A percentile compares a stretch with the other conserved stretches of the same genome.
Conservation (phyloP, 2,888 invertebrate species). For the Macaria notata region DNA sequence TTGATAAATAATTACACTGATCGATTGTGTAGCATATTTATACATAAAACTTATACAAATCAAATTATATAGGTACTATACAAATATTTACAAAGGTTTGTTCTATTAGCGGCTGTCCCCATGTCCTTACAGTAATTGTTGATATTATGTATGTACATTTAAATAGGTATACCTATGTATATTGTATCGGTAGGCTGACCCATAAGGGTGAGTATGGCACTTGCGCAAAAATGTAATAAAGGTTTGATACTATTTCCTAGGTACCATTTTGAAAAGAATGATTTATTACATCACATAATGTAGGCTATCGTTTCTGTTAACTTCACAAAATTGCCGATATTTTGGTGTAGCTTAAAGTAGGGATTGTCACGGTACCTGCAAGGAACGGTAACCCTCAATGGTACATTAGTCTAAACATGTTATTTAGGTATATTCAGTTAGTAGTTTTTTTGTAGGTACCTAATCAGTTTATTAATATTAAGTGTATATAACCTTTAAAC, state of each 20-base stretch:
- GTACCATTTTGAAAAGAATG: too few species aligned
- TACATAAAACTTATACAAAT: background rate
- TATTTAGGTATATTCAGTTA: too few species aligned
- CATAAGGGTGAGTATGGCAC: slow-evolving; percentile 71
- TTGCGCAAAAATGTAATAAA: slow-evolving; percentile 61
- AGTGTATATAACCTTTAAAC: too few species aligned
- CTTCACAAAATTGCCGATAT: too few species aligned
- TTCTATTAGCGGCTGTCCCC: slow-evolving; percentile 1
- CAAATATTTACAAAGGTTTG: slow-evolving; percentile 9
- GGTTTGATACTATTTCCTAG: slow-evolving; percentile 51
- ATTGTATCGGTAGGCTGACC: slow-evolving; percentile 61
- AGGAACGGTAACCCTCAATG: too few species aligned
- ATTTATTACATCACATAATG: too few species aligned
- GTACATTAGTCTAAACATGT: too few species aligned
- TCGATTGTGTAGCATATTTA: background rate
- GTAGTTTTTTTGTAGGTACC: too few species aligned
- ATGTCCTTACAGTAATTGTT: background rate
- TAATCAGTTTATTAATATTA: too few species aligned
- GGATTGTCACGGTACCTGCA: too few species aligned
- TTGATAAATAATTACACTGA: background rate
- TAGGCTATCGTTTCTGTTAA: too few species aligned
- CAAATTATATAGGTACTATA: slow-evolving; percentile 1
- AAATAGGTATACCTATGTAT: slow-evolving; percentile 24
- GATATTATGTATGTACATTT: slow-evolving; percentile 28
- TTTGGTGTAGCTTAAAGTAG: too few species aligned